Evolutionary conservation across 2,888 invertebrate species (phyloP), one percentile per base, ranked within the genome.

Genomic region (Buathra laborator): DNA sequence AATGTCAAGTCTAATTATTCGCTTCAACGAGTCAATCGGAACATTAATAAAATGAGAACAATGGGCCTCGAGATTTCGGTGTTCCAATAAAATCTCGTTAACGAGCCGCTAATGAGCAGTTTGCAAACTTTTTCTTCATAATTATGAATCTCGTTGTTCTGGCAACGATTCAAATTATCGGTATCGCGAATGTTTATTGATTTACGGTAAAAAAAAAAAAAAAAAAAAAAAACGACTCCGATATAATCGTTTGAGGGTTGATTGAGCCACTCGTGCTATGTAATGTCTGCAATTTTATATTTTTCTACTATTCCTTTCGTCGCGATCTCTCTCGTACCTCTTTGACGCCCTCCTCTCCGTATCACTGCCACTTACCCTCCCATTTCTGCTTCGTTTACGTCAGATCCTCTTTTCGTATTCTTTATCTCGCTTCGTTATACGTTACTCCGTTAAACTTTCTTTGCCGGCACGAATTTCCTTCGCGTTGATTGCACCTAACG

Each of bases 231-330:
- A 37, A 37, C 37, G 37, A 37, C 37, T 9, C 1, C 37, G 37
- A 37, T 9, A 37, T 19, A 19, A 9, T 53, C 24, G 24, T 56
- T 56, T 19, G 56, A 56, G 24, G 86, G 89, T 87, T 87, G 87
- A 88, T 89, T 83, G 84, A 89, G 88, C 89, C 88, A 88, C 87
- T 89, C 88, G 87, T 86, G 90, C 89, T 89, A 88, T 88, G 90
- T 89, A 88, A 89, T 89, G 89, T 89, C 85, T 84, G 89, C 90
- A 89, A 90, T 93, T 93, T 93, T 92, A 92, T 92, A 93, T 93
- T 93, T 93, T 93, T 93, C 92, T 93, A 93, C 92, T 91, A 77
- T 85, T 77, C 90, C 90, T 88, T 83, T 81, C 86, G 78, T 87
- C 80, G 85, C 75, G 81, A 37, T 37, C 74, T 80, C 74, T 75